phyloP scores from a whole-genome alignment of 2,113 vertebrate genomes.

The Sinocyclocheilus rhinocerous region DNA sequence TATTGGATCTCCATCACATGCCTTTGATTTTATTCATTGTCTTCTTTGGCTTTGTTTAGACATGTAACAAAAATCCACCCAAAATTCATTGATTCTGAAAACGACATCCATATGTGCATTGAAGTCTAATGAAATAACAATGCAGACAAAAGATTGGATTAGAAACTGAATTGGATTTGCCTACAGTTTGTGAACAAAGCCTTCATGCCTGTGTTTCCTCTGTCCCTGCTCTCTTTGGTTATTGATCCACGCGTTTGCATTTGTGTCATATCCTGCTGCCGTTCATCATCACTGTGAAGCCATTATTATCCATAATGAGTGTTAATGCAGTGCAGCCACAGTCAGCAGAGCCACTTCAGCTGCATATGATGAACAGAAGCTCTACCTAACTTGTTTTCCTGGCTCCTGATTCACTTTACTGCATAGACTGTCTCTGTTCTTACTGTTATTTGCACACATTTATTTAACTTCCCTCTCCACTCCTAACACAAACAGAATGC shows the following conservation, averaged over 20 bases:
- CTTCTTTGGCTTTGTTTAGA: not conserved
- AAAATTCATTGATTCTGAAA: not conserved
- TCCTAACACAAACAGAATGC: slow-evolving; percentile 2
- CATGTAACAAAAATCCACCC: not conserved
- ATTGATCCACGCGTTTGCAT: not conserved
- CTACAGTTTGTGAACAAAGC: not conserved
- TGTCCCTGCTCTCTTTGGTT: not conserved
- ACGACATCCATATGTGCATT: not conserved
- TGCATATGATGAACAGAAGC: not conserved
- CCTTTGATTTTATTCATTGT: not conserved
- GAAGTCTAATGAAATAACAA: not conserved
- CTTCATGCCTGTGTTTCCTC: not conserved
- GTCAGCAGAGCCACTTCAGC: not conserved
- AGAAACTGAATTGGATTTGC: not conserved
- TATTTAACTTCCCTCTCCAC: slow-evolving; percentile 24
- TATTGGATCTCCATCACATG: not conserved
- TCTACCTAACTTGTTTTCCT: not conserved
- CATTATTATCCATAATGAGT: not conserved
- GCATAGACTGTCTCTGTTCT: not conserved
- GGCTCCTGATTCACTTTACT: not conserved
- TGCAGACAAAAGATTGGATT: not conserved
- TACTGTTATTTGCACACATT: slow-evolving; percentile 16
- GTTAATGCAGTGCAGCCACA: not conserved
- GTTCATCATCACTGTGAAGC: not conserved
- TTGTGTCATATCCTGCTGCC: not conserved